Evolutionary conservation across 2,888 invertebrate genomes (phyloP).

Genomic region (Tanytarsus gracilentus): DNA sequence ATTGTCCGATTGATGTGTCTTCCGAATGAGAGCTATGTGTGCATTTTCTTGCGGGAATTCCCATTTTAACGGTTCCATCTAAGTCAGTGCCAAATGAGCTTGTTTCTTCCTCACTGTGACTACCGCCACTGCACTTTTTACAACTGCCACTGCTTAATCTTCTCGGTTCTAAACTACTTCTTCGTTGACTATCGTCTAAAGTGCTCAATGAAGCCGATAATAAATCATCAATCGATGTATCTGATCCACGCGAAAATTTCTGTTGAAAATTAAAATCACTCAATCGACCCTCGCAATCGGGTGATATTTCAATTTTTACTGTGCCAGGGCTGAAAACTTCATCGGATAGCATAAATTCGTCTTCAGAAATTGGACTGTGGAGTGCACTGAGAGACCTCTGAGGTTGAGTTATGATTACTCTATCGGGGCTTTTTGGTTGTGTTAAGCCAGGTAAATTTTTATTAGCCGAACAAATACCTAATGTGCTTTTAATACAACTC

Average conservation of each 20-base stretch:
- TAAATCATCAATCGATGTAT: slow-evolving; percentile 55
- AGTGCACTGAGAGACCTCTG: slow-evolving; percentile 48
- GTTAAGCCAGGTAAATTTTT: neutral
- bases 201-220: slow-evolving; percentile 44
- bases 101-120: slow-evolving; percentile 65
- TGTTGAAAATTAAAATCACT: slow-evolving; percentile 41
- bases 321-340: slow-evolving; percentile 55
- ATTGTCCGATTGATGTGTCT: slow-evolving; percentile 68
- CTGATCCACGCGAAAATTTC: slow-evolving; percentile 50
- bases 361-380: slow-evolving; percentile 53
- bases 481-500: slow-evolving; percentile 38
- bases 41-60: slow-evolving; percentile 68
- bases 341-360: slow-evolving; percentile 50
- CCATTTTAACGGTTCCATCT: slow-evolving; percentile 73
- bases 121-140: slow-evolving; percentile 58
- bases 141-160: slow-evolving; percentile 49
- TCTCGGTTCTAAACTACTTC: slow-evolving; percentile 42
- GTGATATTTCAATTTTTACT: slow-evolving; percentile 48
- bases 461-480: slow-evolving; percentile 30
- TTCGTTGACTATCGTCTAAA: slow-evolving; percentile 49
- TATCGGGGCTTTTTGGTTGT: slow-evolving; percentile 36
- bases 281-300: slow-evolving; percentile 46
- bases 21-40: slow-evolving; percentile 78
- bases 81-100: slow-evolving; percentile 69
- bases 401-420: slow-evolving; percentile 53